Percentiles rank a stretch among this genome's conserved stretches.
Evolutionary conservation across 2,888 invertebrate species (phyloP).

Genomic region (Torymus tubicola): DNA sequence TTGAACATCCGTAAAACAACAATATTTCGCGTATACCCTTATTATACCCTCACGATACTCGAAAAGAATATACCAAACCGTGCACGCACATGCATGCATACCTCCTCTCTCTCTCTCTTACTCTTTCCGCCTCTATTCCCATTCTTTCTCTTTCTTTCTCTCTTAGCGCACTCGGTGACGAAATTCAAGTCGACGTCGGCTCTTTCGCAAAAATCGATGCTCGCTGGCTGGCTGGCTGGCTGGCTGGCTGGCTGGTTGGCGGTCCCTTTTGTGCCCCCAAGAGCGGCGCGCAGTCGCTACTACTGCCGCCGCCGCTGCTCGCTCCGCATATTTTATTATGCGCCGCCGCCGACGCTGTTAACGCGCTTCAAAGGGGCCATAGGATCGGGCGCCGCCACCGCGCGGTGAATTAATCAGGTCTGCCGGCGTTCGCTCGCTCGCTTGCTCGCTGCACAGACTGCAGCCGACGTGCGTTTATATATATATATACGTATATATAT

Average conservation of each 20-base stretch:
- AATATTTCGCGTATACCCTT: too few relatives aligned
- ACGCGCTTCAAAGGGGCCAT: conserved; percentile 52
- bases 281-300: neutral
- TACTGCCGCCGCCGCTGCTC: neutral
- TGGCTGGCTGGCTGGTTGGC: too few relatives aligned
- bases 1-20: too few relatives aligned
- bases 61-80: too few relatives aligned
- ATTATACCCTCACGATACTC: too few relatives aligned
- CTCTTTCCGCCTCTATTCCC: too few relatives aligned
- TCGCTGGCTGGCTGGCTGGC: neutral
- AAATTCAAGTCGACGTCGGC: conserved; percentile 48
- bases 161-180: conserved; percentile 29
- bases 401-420: conserved; percentile 58
- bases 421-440: conserved; percentile 34
- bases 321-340: conserved; percentile 56
- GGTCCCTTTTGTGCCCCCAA: conserved; percentile 45
- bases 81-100: too few relatives aligned
- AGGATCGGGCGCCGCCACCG: conserved; percentile 49
- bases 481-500: too few relatives aligned
- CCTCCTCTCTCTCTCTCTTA: too few relatives aligned
- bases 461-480: neutral
- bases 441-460: conserved; percentile 20
- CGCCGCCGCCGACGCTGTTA: conserved; percentile 52
- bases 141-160: too few relatives aligned
- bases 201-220: conserved; percentile 52